Evolutionary conservation across 2,113 vertebrate genomes (phyloP).

Genomic region (Procavia capensis): DNA sequence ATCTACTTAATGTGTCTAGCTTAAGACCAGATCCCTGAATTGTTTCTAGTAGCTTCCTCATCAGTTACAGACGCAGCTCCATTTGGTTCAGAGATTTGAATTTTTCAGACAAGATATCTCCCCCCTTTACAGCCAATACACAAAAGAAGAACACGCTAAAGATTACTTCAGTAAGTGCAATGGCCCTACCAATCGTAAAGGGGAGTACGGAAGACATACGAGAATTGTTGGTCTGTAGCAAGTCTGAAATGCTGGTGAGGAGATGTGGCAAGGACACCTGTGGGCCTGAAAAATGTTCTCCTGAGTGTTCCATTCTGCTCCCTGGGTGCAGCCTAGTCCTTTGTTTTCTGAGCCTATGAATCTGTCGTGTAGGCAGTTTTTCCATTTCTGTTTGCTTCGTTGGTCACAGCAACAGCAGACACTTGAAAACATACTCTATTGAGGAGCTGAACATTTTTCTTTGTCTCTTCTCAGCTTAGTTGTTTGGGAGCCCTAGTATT

Average conservation of each 20-base stretch:
- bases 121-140: not conserved
- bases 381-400: not conserved
- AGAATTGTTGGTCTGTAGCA: not conserved
- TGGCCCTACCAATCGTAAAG: not conserved
- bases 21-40: not conserved
- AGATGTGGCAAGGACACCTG: not conserved
- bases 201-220: not conserved
- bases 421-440: not conserved
- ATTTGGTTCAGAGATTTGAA: not conserved
- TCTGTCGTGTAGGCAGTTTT: not conserved
- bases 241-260: not conserved
- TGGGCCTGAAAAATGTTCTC: not conserved
- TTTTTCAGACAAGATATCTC: not conserved
- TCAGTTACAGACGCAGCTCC: not conserved
- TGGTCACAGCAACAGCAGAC: not conserved
- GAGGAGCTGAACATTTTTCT: not conserved
- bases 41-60: not conserved
- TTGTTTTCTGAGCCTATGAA: not conserved
- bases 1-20: not conserved
- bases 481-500: not conserved
- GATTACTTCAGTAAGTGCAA: not conserved
- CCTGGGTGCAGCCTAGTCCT: accelerated
- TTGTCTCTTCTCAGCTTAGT: not conserved
- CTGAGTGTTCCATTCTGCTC: not conserved
- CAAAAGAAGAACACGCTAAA: not conserved